These are phyloP conservation scores for Cylindroiulus punctatus DNA, from an alignment of 2,888 invertebrate genomes.

Conservation along the genomic window DNA sequence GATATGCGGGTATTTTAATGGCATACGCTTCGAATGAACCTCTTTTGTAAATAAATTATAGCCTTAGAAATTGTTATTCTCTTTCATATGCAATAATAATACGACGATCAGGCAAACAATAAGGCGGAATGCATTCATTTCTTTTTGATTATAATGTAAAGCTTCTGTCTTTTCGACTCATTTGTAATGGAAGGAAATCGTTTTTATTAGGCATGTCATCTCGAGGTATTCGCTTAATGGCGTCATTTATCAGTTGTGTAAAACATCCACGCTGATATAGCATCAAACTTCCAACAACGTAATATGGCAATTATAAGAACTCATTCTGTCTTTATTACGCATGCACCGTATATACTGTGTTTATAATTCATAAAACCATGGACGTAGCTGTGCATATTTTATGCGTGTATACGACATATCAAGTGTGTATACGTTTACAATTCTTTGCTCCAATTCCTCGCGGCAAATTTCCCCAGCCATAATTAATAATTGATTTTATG, in stretches of 20 bases:
- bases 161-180: conserved; percentile 37
- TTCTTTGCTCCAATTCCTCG: conserved; percentile 1
- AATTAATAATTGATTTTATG: conserved; percentile 40
- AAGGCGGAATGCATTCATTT: conserved; percentile 30
- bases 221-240: conserved; percentile 27
- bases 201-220: conserved; percentile 35
- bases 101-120: conserved; percentile 22
- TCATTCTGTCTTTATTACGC: conserved; percentile 13
- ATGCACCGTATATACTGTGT: neutral
- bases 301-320: conserved; percentile 36
- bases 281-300: conserved; percentile 22
- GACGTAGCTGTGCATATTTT: neutral
- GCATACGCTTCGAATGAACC: neutral
- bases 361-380: conserved; percentile 24
- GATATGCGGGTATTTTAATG: neutral
- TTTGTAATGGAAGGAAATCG: conserved; percentile 39
- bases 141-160: conserved; percentile 26
- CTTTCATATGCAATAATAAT: conserved; percentile 8
- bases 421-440: neutral
- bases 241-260: conserved; percentile 23
- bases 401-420: neutral
- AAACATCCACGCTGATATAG: conserved; percentile 14
- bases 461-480: neutral
- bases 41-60: conserved; percentile 40
- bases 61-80: conserved; percentile 16